Base-by-base conservation (phyloP, 1,140 invertebrate genomes). In the Coenobita brevimanus region DNA sequence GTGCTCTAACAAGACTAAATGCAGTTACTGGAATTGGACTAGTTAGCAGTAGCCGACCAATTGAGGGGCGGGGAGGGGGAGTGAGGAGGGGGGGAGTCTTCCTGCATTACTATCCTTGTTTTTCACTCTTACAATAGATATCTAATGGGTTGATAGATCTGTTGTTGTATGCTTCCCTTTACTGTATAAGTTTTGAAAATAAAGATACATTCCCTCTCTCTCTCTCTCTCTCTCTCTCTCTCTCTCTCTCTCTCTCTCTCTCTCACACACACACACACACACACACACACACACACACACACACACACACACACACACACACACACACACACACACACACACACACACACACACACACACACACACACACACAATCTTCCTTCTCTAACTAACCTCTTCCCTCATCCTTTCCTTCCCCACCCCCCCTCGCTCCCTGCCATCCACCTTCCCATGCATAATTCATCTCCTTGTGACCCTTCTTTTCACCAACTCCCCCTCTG, bases 171-270 rank as follows among this genome's bases (percentile, higher is more conserved):
- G n/a, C n/a, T n/a, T n/a, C n/a, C n/a, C n/a, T n/a, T n/a, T n/a
- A n/a, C n/a, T n/a, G n/a, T n/a, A n/a, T n/a, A n/a, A n/a, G n/a
- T n/a, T n/a, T n/a, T n/a, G n/a, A n/a, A n/a, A n/a, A 30, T 15
- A 38, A n/a, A n/a, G n/a, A n/a, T n/a, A n/a, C n/a, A n/a, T n/a
- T n/a, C n/a, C n/a, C n/a, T n/a, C n/a, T n/a, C 50, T 57, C 4
- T 80, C 54, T 57, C 36, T 80, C 33, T 38, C 30, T 57, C 50
- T 54, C 54, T 33, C 64, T 69, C 64, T 69, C 64, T 69, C 64
- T 69, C 64, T 69, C 64, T 69, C 64, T 69, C 64, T 69, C 64
- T 69, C 64, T 69, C 64, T 69, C 64, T 69, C 64, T 69, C 64
- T 69, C 64, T 69, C 33, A 27, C n/a, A 36, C 67, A 71, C 67